Evolutionary conservation across 1,140 invertebrate genomes (phyloP), one percentile per base, ranked within the genome.

Genomic region (Atopsyche davidsoni): DNA sequence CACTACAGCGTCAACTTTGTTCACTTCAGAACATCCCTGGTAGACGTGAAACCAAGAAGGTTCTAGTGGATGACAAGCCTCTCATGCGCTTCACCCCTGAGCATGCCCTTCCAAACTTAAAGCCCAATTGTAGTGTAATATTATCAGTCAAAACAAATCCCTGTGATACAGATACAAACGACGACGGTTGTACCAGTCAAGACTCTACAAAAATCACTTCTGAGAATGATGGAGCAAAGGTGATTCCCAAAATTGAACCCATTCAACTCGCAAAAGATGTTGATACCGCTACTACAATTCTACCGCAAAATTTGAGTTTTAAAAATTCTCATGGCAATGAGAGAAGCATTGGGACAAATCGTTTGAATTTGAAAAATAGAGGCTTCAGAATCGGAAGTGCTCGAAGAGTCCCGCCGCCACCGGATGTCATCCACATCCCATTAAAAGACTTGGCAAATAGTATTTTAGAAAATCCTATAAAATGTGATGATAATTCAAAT

Each of bases 401-500:
- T 18, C 43, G 45, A 35, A 43, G 52, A 34, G 46, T 55, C 16
- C 52, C 52, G 2, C 52, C 52, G 25, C 52, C 52, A 10, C 52
- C 52, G 0, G 52, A 55, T 18, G 52, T 55, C 3, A 50, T 55
- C 16, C 52, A 55, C 18, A 55, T 55, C 36, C 52, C 52, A 10
- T 31, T 55, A 18, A 55, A 55, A 50, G 52, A 49, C 36, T 35
- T 48, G 6, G 21, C 24, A n/a, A 7, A 21, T 28, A 39, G 42
- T 3, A 24, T 42, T 31, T 21, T 42, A 21, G 14, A 32, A 21
- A 50, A 42, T 19, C 18, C 50, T 2, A 16, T 9, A 1, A 25
- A 22, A 2, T 6, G 6, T 2, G 51, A 45, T n/a, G 32, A 32
- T 16, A 35, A 7, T 35, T 2, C 9, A 35, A 23, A 44, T 44